Percentiles rank a stretch among this genome's conserved stretches.
Evolutionary conservation across 1,140 invertebrate genomes (phyloP).

Genomic region (Rhysida immarginata): DNA sequence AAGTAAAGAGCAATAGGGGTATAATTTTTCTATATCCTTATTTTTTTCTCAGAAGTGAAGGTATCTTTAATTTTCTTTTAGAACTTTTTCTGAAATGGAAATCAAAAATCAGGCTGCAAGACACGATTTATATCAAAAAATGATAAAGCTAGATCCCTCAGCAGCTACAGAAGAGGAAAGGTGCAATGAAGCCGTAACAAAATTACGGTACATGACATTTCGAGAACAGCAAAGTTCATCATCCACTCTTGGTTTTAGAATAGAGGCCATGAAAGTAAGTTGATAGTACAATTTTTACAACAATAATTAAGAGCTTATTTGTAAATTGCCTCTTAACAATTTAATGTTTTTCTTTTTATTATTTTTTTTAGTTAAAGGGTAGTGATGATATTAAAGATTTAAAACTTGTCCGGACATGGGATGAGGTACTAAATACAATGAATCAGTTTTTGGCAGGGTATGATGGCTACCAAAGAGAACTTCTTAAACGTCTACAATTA

Average conservation of each 20-base stretch:
- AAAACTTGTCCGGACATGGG: conserved; percentile 49
- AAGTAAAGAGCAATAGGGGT: too few species aligned
- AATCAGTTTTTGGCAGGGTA: conserved; percentile 55
- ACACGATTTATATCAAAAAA: conserved; percentile 70
- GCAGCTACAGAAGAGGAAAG: conserved; percentile 74
- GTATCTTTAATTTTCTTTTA: conserved; percentile 18
- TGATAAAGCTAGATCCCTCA: conserved; percentile 76
- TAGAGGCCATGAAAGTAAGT: conserved; percentile 79
- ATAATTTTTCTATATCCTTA: too few species aligned
- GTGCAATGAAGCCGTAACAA: conserved; percentile 61
- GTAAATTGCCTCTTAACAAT: too few species aligned
- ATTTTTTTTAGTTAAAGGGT: conserved; percentile 24
- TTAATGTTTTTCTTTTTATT: not conserved
- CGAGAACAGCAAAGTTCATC: conserved; percentile 85
- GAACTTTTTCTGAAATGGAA: conserved; percentile 84
- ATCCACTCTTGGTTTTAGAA: conserved; percentile 79
- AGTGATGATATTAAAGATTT: conserved; percentile 35
- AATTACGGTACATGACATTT: conserved; percentile 89
- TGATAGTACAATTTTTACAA: not conserved
- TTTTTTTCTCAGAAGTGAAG: too few species aligned
- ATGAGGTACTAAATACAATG: conserved; percentile 63
- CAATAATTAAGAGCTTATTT: too few species aligned
- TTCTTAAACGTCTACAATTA: conserved; percentile 55
- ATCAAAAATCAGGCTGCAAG: conserved; percentile 66
- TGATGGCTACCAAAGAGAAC: conserved; percentile 44